phyloP scores from a whole-genome alignment of 2,113 vertebrate species.

The Tychaedon coryphoeus region DNA sequence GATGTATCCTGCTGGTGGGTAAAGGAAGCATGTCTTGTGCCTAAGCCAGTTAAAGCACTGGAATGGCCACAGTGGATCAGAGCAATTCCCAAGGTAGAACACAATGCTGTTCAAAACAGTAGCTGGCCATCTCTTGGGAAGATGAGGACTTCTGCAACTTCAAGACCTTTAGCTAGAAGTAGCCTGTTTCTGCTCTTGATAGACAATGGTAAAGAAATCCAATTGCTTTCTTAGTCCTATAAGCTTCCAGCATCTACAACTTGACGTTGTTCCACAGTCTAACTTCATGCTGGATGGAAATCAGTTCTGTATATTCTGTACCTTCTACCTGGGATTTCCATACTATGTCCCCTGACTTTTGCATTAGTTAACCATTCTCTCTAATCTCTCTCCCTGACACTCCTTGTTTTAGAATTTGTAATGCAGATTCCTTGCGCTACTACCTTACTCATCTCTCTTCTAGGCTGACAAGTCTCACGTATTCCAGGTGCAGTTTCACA shows the following conservation, averaged over 20 bases:
- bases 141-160: background rate
- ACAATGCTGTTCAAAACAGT: rapidly evolving
- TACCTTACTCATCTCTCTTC: background rate
- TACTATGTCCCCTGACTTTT: background rate
- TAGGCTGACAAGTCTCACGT: background rate
- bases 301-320: background rate
- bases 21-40: background rate
- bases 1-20: too few relatives aligned
- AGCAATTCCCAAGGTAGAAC: rapidly evolving
- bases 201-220: background rate
- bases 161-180: background rate
- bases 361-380: background rate
- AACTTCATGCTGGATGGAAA: background rate
- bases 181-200: background rate
- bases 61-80: background rate
- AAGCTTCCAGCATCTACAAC: background rate
- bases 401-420: background rate
- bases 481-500: background rate
- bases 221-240: background rate
- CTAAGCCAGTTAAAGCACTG: background rate
- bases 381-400: background rate
- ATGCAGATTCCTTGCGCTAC: background rate
- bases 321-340: background rate
- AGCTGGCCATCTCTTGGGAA: background rate
- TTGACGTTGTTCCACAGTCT: background rate